Evolutionary conservation across 2,888 invertebrate genomes (phyloP).

Genomic region (Microctonus brassicae): DNA sequence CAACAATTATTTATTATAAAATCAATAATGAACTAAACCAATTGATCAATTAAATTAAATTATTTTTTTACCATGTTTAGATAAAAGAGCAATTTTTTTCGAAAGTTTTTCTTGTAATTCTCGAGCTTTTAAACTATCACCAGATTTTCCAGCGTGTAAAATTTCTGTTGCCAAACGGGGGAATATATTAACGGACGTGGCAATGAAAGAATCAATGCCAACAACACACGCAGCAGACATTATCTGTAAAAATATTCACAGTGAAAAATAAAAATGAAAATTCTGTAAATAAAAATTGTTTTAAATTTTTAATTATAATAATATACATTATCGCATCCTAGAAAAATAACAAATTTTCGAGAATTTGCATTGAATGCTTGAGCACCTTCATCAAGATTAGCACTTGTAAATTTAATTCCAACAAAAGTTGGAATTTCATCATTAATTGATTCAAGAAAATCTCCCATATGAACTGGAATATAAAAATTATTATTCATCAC

Average conservation of each 20-base stretch:
- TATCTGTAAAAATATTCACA: conserved; percentile 70
- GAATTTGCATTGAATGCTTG: conserved; percentile 73
- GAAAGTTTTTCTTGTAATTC: conserved; percentile 71
- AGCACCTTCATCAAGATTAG: conserved; percentile 78
- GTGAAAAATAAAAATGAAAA: conserved; percentile 6
- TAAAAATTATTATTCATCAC: neutral
- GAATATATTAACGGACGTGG: conserved; percentile 79
- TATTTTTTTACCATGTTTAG: conserved; percentile 65
- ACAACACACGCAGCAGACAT: conserved; percentile 77
- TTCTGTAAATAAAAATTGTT: conserved; percentile 16
- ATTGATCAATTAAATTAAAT: neutral
- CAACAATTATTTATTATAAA: too few species aligned
- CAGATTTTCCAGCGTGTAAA: conserved; percentile 71
- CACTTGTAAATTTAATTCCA: conserved; percentile 87
- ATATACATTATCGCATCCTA: conserved; percentile 79
- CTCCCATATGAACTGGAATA: conserved; percentile 78
- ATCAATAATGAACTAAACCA: neutral
- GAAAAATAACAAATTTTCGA: conserved; percentile 74
- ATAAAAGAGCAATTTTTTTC: conserved; percentile 60
- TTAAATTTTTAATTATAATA: neutral
- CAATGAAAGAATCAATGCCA: conserved; percentile 81
- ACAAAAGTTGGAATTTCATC: conserved; percentile 79
- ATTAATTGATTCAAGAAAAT: conserved; percentile 76
- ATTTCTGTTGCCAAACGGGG: conserved; percentile 75
- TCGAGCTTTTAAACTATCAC: conserved; percentile 71